Percentiles rank a stretch among this genome's conserved stretches.
Conservation (phyloP, 92 coral and sea anemone genomes). For the Scolanthus callimorphus region DNA sequence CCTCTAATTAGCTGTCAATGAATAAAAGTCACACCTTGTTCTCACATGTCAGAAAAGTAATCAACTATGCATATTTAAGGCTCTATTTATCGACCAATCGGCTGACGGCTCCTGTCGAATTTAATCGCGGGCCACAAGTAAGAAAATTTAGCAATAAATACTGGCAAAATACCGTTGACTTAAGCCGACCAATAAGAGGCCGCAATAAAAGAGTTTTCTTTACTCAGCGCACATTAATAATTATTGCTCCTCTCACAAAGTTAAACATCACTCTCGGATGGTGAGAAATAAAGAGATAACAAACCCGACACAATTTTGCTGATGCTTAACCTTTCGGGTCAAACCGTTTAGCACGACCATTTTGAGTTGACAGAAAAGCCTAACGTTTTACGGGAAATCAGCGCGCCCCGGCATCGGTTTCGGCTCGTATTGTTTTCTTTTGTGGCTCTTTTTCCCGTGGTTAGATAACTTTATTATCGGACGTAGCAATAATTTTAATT, state of each 20-base stretch:
- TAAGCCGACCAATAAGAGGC: constrained; percentile 67
- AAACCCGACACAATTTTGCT: constrained; percentile 51
- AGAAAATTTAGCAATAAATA: constrained; percentile 82
- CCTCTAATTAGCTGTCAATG: constrained; percentile 96
- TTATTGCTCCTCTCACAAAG: constrained; percentile 68
- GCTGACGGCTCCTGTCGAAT: constrained; percentile 36
- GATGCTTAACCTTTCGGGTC: constrained; percentile 57
- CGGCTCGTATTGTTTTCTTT: constrained; percentile 52
- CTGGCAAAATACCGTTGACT: constrained; percentile 57
- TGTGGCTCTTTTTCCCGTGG: constrained; percentile 43
- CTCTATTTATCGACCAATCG: constrained; percentile 65
- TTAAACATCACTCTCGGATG: constrained; percentile 72
- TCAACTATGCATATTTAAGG: constrained; percentile 85
- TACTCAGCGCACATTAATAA: constrained; percentile 76
- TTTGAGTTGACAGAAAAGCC: constrained; percentile 13
- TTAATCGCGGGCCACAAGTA: constrained; percentile 69
- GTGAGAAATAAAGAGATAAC: constrained; percentile 82
- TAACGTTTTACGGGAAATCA: constrained; percentile 19
- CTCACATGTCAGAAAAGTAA: constrained; percentile 90
- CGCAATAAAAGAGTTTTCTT: constrained; percentile 57
- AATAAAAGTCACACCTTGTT: constrained; percentile 95
- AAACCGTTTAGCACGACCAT: constrained; percentile 47
- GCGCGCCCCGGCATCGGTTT: constrained; percentile 22
- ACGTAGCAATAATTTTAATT: constrained; percentile 73
- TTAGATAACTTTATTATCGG: constrained; percentile 60